Evolutionary conservation across 2,797 vertebrate species (phyloP).

Genomic region (Crax fasciolata): DNA sequence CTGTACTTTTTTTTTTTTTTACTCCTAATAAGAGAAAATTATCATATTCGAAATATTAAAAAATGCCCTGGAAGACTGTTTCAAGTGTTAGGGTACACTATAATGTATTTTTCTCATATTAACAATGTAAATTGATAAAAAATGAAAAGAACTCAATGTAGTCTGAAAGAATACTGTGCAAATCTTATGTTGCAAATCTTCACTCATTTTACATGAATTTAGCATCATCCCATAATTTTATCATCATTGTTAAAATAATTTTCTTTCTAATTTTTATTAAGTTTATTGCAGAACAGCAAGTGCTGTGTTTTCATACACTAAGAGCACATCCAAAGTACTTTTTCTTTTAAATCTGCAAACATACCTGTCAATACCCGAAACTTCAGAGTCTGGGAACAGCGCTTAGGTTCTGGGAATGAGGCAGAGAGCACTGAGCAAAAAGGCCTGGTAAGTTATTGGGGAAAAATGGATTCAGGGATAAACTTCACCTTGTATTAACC

Average conservation of each 20-base stretch:
- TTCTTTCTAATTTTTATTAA: background rate
- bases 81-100: background rate
- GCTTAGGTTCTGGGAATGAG: background rate
- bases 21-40: background rate
- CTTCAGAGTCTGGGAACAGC: background rate
- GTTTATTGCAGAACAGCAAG: too few species aligned
- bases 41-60: background rate
- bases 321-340: background rate
- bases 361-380: background rate
- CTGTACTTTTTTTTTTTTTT: too few species aligned
- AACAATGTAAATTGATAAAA: background rate
- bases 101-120: background rate
- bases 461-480: background rate
- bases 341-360: background rate
- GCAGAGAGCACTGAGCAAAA: background rate
- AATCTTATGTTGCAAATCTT: background rate
- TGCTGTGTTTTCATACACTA: background rate
- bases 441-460: background rate
- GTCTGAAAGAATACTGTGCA: background rate
- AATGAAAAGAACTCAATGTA: background rate
- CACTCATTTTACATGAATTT: background rate
- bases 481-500: background rate
- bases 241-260: background rate
- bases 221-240: background rate
- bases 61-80: background rate